These are phyloP conservation scores for Atractosteus spatula DNA, from an alignment of 2,113 vertebrate species.

Conservation along the genomic window DNA sequence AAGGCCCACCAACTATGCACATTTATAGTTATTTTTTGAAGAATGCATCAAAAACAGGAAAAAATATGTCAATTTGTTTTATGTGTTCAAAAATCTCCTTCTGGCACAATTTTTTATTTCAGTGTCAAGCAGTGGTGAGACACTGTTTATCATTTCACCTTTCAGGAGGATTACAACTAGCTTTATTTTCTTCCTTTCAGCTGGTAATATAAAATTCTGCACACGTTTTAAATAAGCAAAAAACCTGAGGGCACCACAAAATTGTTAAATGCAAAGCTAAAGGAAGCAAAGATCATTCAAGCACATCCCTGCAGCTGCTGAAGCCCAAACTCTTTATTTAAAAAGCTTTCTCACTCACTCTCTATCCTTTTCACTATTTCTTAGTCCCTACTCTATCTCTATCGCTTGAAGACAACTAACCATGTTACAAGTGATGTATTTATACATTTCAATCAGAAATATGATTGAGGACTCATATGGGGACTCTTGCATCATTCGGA, in stretches of 20 bases:
- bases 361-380: neutral
- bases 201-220: constrained; percentile 43
- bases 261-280: constrained; percentile 17
- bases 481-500: neutral
- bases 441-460: too few relatives aligned
- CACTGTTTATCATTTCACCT: constrained; percentile 34
- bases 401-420: too few relatives aligned
- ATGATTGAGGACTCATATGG: too few relatives aligned
- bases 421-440: too few relatives aligned
- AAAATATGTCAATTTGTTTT: too few relatives aligned
- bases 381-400: constrained; percentile 20
- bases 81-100: neutral
- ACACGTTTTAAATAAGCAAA: constrained; percentile 26
- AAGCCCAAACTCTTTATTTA: constrained; percentile 4
- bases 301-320: constrained; percentile 13
- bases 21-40: neutral
- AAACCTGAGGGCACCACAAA: constrained; percentile 34
- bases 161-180: constrained; percentile 17
- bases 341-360: neutral
- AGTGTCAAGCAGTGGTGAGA: constrained; percentile 21
- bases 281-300: constrained; percentile 34
- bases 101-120: neutral
- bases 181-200: constrained; percentile 32
- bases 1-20: too few relatives aligned
- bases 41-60: neutral